Conservation (phyloP, 2,797 vertebrate genomes). For the Ceryle rudis region DNA sequence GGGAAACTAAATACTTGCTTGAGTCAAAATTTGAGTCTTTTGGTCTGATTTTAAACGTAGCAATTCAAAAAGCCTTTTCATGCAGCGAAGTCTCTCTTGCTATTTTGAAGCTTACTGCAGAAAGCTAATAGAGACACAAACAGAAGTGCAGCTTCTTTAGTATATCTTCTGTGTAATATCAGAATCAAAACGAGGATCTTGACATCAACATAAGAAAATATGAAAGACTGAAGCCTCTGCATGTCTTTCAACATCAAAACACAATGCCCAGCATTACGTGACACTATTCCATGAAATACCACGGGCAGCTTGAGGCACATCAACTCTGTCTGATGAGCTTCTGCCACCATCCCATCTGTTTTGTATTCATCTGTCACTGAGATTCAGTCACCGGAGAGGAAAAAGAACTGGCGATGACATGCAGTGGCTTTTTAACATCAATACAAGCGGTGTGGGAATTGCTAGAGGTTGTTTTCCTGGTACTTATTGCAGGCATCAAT, state of each 20-base stretch:
- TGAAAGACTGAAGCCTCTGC: not conserved
- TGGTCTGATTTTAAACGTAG: not conserved
- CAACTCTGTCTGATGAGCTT: conserved; percentile 1
- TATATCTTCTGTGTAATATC: not conserved
- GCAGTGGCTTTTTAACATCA: not conserved
- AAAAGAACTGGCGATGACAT: not conserved
- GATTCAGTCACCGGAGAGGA: not conserved
- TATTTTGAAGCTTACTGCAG: not conserved
- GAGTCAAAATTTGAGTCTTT: not conserved
- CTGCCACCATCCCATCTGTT: conserved; percentile 27
- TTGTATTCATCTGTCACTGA: conserved; percentile 32
- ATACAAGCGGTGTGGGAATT: not conserved
- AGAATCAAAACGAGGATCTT: not conserved
- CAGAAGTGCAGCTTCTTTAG: not conserved
- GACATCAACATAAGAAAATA: not conserved
- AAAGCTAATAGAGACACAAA: not conserved
- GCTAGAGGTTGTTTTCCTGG: not conserved
- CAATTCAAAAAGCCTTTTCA: not conserved
- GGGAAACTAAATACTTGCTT: fast-evolving
- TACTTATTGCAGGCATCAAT: not conserved
- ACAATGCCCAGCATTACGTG: not conserved
- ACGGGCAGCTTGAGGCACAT: not conserved
- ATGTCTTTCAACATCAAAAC: not conserved
- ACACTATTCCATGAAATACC: not conserved
- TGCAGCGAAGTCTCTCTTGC: not conserved